phyloP scores from a whole-genome alignment of 2,113 vertebrate species.

The Vombatus ursinus region DNA sequence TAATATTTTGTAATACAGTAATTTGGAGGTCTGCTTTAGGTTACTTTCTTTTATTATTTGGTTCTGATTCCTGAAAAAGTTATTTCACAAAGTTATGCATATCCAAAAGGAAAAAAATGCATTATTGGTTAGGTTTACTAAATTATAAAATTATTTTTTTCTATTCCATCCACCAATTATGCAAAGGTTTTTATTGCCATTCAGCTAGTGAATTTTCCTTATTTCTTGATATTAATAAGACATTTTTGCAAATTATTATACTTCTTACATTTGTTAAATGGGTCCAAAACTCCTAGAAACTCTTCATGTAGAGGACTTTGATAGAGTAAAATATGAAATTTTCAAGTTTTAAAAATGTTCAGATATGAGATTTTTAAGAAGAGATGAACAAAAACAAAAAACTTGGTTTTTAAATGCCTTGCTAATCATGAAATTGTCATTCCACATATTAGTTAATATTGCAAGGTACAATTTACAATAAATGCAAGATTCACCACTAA shows the following conservation, averaged over 20 bases:
- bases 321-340: not conserved
- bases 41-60: not conserved
- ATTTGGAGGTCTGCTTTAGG: not conserved
- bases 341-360: not conserved
- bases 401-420: not conserved
- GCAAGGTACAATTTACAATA: too few species aligned
- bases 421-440: too few species aligned
- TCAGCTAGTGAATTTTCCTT: not conserved
- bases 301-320: not conserved
- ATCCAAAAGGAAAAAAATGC: not conserved
- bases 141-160: not conserved
- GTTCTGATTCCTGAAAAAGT: not conserved
- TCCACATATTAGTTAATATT: too few species aligned
- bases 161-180: not conserved
- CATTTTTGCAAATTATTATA: not conserved
- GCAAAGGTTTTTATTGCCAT: not conserved
- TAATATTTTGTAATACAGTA: not conserved
- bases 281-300: not conserved
- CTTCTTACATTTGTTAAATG: not conserved
- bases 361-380: not conserved
- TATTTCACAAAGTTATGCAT: not conserved
- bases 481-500: too few species aligned
- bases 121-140: not conserved
- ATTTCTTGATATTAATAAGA: not conserved
- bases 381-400: not conserved